phyloP scores from a whole-genome alignment of 2,888 invertebrate genomes.

The Erpobdella octoculata region DNA sequence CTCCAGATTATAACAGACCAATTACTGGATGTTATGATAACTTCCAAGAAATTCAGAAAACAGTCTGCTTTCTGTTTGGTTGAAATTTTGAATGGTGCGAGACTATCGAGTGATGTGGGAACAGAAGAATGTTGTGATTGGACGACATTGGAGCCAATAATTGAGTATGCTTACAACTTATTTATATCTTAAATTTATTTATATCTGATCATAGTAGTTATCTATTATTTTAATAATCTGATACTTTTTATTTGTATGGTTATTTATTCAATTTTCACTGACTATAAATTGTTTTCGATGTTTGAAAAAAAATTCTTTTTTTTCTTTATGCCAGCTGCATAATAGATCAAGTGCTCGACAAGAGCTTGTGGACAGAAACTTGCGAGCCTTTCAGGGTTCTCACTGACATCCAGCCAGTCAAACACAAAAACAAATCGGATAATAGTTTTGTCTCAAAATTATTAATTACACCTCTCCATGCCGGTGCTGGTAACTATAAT shows the following conservation, averaged over 20 bases:
- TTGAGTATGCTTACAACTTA: not conserved
- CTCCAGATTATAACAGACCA: conserved; percentile 1
- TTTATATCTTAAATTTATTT: not conserved
- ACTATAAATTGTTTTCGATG: not conserved
- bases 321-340: conserved; percentile 5
- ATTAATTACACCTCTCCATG: no score
- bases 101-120: not conserved
- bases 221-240: not conserved
- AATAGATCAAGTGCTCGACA: not conserved
- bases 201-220: not conserved
- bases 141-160: not conserved
- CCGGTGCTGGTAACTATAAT: no score
- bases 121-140: not conserved
- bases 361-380: not conserved
- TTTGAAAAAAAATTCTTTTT: not conserved
- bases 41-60: not conserved
- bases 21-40: not conserved
- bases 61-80: conserved; percentile 1
- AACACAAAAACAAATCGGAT: no score
- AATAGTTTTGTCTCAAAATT: not conserved
- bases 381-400: not conserved
- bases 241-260: not conserved
- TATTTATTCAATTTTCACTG: not conserved
- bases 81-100: not conserved
- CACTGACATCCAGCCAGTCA: not conserved